phyloP scores from a whole-genome alignment of 2,888 invertebrate species.

The Lycaena phlaeas region DNA sequence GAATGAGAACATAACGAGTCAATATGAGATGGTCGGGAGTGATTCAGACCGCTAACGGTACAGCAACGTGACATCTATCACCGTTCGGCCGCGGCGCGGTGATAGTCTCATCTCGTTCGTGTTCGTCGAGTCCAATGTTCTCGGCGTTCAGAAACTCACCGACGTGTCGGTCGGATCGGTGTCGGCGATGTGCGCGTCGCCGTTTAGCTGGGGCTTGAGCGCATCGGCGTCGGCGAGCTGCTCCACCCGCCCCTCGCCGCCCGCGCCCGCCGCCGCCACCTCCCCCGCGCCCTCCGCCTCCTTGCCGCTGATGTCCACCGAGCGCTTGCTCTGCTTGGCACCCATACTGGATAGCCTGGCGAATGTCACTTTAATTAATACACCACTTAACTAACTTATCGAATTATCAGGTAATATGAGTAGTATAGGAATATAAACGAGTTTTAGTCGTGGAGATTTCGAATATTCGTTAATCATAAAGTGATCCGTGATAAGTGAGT shows the following conservation, averaged over 20 bases:
- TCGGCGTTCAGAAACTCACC: too few species aligned
- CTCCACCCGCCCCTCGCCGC: conserved; percentile 80
- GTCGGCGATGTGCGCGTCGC: conserved; percentile 77
- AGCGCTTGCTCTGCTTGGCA: conserved; percentile 89
- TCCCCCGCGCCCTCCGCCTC: conserved; percentile 74
- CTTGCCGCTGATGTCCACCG: conserved; percentile 87
- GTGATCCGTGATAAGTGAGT: too few species aligned
- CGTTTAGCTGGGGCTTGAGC: conserved; percentile 82
- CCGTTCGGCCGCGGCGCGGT: too few species aligned
- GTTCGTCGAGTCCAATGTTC: too few species aligned
- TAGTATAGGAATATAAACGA: too few species aligned
- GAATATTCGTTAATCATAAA: too few species aligned
- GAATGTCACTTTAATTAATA: conserved; percentile 6
- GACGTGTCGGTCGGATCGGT: too few species aligned
- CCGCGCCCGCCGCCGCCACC: conserved; percentile 70
- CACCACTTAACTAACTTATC: neutral
- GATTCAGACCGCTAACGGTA: conserved; percentile 1
- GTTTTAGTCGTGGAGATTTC: too few species aligned
- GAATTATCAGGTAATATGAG: too few species aligned
- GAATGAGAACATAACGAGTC: too few species aligned
- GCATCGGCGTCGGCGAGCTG: conserved; percentile 83
- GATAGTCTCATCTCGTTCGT: too few species aligned
- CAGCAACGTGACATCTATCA: conserved; percentile 1
- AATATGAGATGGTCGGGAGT: neutral
- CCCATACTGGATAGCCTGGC: conserved; percentile 75